phyloP scores from a whole-genome alignment of 1,140 invertebrate genomes.

The Calliphora vicina region DNA sequence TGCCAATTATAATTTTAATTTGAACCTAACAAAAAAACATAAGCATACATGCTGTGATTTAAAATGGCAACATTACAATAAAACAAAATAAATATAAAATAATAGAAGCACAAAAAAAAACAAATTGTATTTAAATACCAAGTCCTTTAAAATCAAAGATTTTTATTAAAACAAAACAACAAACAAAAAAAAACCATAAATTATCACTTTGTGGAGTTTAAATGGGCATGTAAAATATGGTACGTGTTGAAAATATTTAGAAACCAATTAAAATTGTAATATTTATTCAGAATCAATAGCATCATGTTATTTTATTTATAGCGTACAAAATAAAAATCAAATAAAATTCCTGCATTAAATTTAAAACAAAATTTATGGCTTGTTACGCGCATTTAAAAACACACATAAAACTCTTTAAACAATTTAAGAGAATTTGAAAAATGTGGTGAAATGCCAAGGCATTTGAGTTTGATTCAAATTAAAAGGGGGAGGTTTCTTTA shows the following conservation, averaged over 20 bases:
- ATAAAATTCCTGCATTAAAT: constrained; percentile 20
- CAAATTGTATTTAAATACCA: neutral
- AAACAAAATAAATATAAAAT: neutral
- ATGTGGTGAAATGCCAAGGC: neutral
- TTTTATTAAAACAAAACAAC: neutral
- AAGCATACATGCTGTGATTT: constrained; percentile 19
- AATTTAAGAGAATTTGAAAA: neutral
- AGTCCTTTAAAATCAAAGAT: constrained; percentile 6
- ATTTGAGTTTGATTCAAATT: neutral
- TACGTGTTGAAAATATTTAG: constrained; percentile 51
- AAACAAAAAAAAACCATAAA: neutral
- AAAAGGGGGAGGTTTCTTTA: neutral
- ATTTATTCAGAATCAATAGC: neutral
- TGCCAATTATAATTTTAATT: constrained; percentile 32
- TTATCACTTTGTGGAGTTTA: neutral
- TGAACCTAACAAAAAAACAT: neutral
- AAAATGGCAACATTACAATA: neutral
- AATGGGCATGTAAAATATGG: constrained; percentile 3
- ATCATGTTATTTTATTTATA: no score
- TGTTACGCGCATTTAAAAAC: constrained; percentile 28
- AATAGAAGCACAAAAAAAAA: neutral
- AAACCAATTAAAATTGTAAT: constrained; percentile 46
- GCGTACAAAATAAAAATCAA: constrained; percentile 30
- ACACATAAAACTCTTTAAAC: constrained; percentile 11
- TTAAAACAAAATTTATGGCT: constrained; percentile 39